These are phyloP conservation scores for Rosalia funebris DNA, from an alignment of 2,888 invertebrate genomes.

Conservation along the genomic window DNA sequence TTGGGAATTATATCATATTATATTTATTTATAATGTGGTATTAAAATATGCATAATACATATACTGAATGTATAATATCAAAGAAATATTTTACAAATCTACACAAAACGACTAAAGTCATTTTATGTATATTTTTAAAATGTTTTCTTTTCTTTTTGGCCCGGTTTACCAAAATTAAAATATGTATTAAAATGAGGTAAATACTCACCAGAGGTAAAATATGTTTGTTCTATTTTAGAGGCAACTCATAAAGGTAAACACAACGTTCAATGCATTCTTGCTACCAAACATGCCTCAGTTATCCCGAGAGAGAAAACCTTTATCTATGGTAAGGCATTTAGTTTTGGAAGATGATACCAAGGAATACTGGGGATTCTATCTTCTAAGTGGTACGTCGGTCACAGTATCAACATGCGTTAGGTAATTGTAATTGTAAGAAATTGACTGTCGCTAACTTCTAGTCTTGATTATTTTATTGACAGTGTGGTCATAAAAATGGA, in stretches of 20 bases:
- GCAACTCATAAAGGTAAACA: constrained; percentile 75
- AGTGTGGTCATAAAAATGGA: too few relatives aligned
- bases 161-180: too few relatives aligned
- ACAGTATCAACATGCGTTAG: constrained; percentile 81
- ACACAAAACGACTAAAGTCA: too few relatives aligned
- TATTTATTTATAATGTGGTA: too few relatives aligned
- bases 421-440: constrained; percentile 63
- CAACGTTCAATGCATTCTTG: constrained; percentile 81
- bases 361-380: constrained; percentile 86
- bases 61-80: too few relatives aligned
- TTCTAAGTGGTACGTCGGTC: constrained; percentile 77
- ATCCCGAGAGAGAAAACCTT: constrained; percentile 68
- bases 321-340: constrained; percentile 77
- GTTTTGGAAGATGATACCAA: constrained; percentile 82
- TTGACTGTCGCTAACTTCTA: neutral
- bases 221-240: constrained; percentile 66
- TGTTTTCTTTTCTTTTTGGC: too few relatives aligned
- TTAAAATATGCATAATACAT: too few relatives aligned
- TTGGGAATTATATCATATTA: too few relatives aligned
- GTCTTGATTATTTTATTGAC: neutral
- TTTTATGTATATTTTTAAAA: too few relatives aligned
- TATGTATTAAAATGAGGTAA: too few relatives aligned
- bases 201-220: too few relatives aligned
- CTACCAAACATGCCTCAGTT: constrained; percentile 72
- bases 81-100: too few relatives aligned